Conservation (phyloP, 2,113 vertebrate species). For the Limanda limanda region DNA sequence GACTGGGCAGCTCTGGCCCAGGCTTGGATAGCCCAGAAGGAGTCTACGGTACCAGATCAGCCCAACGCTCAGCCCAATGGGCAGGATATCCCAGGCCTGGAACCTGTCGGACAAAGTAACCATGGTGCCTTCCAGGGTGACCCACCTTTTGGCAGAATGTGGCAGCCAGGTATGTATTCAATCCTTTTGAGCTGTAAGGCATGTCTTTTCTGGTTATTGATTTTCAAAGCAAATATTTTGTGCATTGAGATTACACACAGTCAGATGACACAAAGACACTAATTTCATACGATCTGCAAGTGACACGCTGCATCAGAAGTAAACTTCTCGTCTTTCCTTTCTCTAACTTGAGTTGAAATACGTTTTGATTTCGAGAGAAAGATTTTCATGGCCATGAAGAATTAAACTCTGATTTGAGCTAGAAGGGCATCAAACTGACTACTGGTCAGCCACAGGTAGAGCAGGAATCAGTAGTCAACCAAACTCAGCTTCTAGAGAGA, state of each 20-base stretch:
- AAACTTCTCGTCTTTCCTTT: no score
- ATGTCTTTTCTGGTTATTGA: neutral
- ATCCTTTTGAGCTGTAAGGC: neutral
- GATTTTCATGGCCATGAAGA: no score
- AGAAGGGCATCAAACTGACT: neutral
- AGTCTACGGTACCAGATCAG: constrained; percentile 91
- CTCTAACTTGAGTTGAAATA: no score
- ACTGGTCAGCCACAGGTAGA: neutral
- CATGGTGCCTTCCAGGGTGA: constrained; percentile 93
- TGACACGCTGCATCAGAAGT: no score
- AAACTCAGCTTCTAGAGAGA: neutral
- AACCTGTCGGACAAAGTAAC: constrained; percentile 89
- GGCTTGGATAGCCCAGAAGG: constrained; percentile 99
- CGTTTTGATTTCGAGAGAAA: no score
- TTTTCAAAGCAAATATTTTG: no score
- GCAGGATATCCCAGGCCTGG: constrained; percentile 90
- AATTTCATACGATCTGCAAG: no score
- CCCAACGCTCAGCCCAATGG: constrained; percentile 91
- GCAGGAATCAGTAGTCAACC: neutral
- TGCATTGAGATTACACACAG: neutral
- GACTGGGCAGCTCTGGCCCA: constrained; percentile 99
- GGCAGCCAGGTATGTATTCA: constrained; percentile 90
- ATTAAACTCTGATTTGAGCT: neutral
- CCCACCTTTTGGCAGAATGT: constrained; percentile 93
- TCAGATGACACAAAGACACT: neutral